phyloP scores from a whole-genome alignment of 35 echinoderm and acorn worm genomes.

The Ptychodera flava region DNA sequence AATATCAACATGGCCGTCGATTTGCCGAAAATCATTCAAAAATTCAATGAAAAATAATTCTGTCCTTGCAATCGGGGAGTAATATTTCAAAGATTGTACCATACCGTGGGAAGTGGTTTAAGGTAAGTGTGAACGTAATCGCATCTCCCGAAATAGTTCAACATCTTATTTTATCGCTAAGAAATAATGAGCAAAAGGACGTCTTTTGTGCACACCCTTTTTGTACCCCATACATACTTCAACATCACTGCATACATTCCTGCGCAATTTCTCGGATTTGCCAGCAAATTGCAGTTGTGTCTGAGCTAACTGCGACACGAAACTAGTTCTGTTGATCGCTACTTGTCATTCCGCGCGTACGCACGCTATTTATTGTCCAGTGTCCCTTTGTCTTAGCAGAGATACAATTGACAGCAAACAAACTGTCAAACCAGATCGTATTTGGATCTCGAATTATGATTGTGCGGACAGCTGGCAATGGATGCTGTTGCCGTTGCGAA shows the following conservation, averaged over 20 bases:
- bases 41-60: not conserved
- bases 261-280: not conserved
- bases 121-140: not conserved
- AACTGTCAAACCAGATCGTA: not conserved
- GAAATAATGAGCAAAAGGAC: not conserved
- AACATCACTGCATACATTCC: not conserved
- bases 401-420: not conserved
- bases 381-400: not conserved
- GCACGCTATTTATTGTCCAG: not conserved
- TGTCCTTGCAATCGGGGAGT: not conserved
- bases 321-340: not conserved
- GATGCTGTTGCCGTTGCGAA: too few relatives aligned
- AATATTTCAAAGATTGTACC: not conserved
- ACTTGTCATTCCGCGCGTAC: not conserved
- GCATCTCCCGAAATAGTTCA: not conserved
- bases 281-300: not conserved
- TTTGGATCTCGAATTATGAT: not conserved
- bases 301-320: not conserved
- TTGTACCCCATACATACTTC: not conserved
- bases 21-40: slow-evolving; percentile 1
- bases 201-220: not conserved
- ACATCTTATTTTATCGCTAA: not conserved
- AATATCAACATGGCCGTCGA: not conserved
- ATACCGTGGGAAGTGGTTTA: not conserved
- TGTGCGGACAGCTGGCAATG: not conserved